Evolutionary conservation across 2,888 invertebrate species (phyloP).

Genomic region (Polylopha cassiicola): DNA sequence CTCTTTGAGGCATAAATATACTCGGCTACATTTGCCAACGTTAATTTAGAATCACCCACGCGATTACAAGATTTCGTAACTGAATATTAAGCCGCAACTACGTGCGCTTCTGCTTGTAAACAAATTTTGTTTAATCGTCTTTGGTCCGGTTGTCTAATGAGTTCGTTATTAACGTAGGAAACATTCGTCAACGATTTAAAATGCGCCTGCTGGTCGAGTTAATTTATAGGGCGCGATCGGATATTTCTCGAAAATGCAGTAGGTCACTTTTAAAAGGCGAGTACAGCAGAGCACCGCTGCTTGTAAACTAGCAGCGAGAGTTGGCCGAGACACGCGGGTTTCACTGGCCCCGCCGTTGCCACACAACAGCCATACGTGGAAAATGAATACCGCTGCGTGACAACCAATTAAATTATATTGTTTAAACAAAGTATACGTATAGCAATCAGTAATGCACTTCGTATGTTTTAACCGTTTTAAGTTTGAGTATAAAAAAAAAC

Average conservation of each 20-base stretch:
- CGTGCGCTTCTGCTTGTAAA: conserved; percentile 57
- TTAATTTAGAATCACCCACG: conserved; percentile 64
- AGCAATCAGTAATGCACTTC: too few relatives aligned
- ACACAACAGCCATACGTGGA: conserved; percentile 27
- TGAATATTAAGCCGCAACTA: conserved; percentile 49
- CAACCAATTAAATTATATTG: too few relatives aligned
- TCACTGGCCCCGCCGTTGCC: conserved; percentile 38
- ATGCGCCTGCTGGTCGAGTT: conserved; percentile 32
- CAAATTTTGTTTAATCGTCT: conserved; percentile 42
- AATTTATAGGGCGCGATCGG: conserved; percentile 29
- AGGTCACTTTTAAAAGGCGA: conserved; percentile 28
- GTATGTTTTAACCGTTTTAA: too few relatives aligned
- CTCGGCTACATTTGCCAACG: conserved; percentile 47
- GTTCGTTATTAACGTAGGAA: conserved; percentile 43
- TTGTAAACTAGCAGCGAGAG: conserved; percentile 50
- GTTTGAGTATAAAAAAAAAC: too few relatives aligned
- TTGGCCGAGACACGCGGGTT: conserved; percentile 37
- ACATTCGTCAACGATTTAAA: conserved; percentile 29
- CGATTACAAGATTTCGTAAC: conserved; percentile 60
- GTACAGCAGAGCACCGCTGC: conserved; percentile 47
- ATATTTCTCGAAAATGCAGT: conserved; percentile 27
- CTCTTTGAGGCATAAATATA: conserved; percentile 42
- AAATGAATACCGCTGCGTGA: conserved; percentile 32
- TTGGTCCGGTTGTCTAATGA: conserved; percentile 40
- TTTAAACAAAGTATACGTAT: too few relatives aligned